These are phyloP conservation scores for Bubo bubo DNA, from an alignment of 2,113 vertebrate species.

Conservation along the genomic window DNA sequence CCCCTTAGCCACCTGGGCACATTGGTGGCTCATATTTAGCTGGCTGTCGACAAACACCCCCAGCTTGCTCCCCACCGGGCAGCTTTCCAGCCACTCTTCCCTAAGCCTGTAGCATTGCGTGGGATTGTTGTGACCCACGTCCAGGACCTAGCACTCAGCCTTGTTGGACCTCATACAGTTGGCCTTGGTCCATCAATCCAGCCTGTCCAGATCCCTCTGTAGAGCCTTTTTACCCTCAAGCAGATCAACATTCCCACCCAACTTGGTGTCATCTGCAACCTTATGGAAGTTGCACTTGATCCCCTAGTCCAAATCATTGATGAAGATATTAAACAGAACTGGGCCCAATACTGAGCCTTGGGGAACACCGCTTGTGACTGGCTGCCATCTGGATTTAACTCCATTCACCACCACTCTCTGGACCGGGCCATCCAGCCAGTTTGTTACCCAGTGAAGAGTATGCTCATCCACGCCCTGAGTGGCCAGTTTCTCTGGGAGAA, in stretches of 20 bases:
- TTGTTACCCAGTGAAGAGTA: not conserved
- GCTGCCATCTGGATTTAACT: not conserved
- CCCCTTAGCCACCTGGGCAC: not conserved
- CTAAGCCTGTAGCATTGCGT: not conserved
- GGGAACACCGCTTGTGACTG: not conserved
- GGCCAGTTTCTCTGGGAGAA: not conserved
- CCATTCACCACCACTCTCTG: not conserved
- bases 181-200: not conserved
- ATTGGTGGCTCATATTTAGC: not conserved
- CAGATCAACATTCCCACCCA: not conserved
- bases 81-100: not conserved
- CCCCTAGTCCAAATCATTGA: not conserved
- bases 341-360: not conserved
- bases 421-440: fast-evolving
- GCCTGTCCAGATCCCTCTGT: not conserved
- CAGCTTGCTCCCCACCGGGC: too few relatives aligned
- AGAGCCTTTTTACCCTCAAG: not conserved
- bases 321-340: not conserved
- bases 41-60: not conserved
- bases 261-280: not conserved
- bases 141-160: not conserved
- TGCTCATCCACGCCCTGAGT: fast-evolving
- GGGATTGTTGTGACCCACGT: not conserved
- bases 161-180: not conserved
- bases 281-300: not conserved